A percentile compares a stretch with the other conserved stretches of the same genome.
Conservation (phyloP, 2,797 vertebrate species). For the Nyctibius grandis region DNA sequence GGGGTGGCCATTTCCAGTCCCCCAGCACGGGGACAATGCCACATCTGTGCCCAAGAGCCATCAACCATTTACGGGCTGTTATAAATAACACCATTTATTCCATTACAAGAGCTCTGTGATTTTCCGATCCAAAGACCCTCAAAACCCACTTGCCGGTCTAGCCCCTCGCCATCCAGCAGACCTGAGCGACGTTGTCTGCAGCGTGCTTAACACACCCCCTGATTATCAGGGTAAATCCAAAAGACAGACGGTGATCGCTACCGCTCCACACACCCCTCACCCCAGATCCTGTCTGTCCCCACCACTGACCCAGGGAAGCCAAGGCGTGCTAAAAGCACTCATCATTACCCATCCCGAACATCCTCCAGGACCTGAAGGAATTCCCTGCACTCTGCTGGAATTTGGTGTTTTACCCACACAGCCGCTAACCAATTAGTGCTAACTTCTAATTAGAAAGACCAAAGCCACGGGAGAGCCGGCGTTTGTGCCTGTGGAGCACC, state of each 20-base stretch:
- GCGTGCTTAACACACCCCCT: fast-evolving
- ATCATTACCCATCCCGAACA: neutral
- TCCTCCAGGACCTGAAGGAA: neutral
- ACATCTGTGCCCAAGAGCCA: neutral
- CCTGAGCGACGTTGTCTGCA: neutral
- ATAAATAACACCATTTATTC: neutral
- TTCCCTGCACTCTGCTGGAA: neutral
- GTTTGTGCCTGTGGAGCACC: neutral
- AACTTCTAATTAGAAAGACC: neutral
- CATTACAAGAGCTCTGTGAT: neutral
- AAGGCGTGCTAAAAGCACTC: neutral
- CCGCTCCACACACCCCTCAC: neutral
- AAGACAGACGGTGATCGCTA: fast-evolving
- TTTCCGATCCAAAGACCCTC: neutral
- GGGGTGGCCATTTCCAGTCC: neutral
- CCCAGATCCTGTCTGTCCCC: neutral
- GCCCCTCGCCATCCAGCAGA: neutral
- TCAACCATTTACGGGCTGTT: neutral
- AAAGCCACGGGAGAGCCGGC: neutral
- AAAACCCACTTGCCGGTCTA: neutral
- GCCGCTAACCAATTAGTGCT: neutral
- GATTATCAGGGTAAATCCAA: neutral
- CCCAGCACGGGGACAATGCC: neutral
- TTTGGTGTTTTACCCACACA: neutral
- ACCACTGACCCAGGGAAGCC: neutral